Base-by-base conservation (phyloP, 2,888 invertebrate species). In the Dastarcus helophoroides region DNA sequence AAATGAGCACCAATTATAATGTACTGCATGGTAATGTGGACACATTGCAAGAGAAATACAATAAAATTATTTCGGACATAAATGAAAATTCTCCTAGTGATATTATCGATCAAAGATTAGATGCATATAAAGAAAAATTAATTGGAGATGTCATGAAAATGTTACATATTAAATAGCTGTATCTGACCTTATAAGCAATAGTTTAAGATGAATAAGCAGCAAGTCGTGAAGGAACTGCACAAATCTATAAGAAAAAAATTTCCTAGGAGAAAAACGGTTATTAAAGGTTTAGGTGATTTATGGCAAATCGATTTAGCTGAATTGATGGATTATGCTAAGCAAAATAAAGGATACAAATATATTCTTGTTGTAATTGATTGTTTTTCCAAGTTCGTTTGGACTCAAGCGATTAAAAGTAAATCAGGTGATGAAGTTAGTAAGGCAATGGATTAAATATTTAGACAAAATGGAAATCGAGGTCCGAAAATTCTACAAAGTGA, bases 281-380 rank as follows among this genome's bases (percentile, higher is more conserved):
- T 55, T 15, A 54, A 54, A 39, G 55, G 49, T 26, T 41, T 60
- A 4, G 47, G 56, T 45, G 57, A 62, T 33, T 38, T 55, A 14
- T 58, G 53, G 56, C 59, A 61, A 48, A 53, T 52, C 14, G 60
- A 62, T 49, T 44, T 61, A 7, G 56, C 51, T 13, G 51, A 53
- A 33, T 52, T 56, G 50, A 35, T 33, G 14, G 32, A 37, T n/a
- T 53, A 48, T 50, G 26, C 51, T 14, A 32, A 29, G 14, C 35
- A 41, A 16, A 58, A 57, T 38, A 49, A 47, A 17, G 46, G 46
- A 3, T 48, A 37, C 30, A 45, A 44, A 37, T 55, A 48, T 33
- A 32, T 56, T 13, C 34, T 58, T 24, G 47, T 49, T 6, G 38
- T 53, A 9, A 58, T 54, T 19, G 51, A 56, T 41, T 41, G 41